Base-by-base conservation (phyloP, 1,140 invertebrate species). In the Prorops nasuta region DNA sequence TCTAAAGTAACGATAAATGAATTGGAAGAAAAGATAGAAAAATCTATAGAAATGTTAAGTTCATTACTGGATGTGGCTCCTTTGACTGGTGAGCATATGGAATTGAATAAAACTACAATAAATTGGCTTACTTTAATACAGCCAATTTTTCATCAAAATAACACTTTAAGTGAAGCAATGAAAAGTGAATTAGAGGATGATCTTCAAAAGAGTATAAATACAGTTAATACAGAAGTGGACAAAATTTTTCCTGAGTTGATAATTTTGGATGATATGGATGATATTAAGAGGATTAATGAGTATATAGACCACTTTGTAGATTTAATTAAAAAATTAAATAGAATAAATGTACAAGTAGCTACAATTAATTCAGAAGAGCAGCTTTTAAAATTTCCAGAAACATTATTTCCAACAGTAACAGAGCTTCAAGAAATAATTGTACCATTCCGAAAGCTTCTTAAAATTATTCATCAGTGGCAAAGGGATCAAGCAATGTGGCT, bases 351-450 rank as follows among this genome's bases (percentile, higher is more conserved):
- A 19, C 71, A 79, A 22, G 81, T 86, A 36, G 54, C 71, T 14
- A 81, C 79, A 74, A 83, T 88, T 21, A 88, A 88, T 60, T 73
- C 82, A 59, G 87, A 89, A 71, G 87, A 90, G 69, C 76, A 67
- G 2, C 65, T 89, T 2, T 88, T 87, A 52, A 87, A 87, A 58
- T 84, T 86, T 60, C 81, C 84, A 2, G 70, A 84, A 37, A 84
- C 82, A n/a, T 71, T 71, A 0, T 89, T 84, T 63, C 80, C 84
- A 2, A 83, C 84, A 62, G 69, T 86, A 2, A 73, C 76, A 12
- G 82, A 86, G 54, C 58, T 80, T 10, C 78, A 75, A 34, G 77
- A 79, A 38, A 66, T 75, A 14, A 61, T 80, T 6, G 19, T 59
- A 22, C 74, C 76, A 2, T 79, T 81, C 39, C 60, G 71, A 22